phyloP scores from a whole-genome alignment of 2,888 invertebrate species.

The Leucozona laternaria region DNA sequence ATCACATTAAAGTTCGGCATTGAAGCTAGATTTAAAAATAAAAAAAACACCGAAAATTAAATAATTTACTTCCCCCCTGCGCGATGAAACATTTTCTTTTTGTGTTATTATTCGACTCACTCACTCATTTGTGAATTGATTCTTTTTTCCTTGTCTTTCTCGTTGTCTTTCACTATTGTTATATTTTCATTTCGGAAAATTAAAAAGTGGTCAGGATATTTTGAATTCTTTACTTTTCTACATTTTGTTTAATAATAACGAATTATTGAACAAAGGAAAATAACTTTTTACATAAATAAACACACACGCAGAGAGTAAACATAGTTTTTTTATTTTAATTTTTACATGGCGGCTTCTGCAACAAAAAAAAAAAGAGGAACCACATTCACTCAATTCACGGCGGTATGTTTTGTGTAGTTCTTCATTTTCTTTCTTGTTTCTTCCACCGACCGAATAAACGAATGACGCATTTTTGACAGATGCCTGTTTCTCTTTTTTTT shows the following conservation, averaged over 20 bases:
- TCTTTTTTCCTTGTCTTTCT: conserved; percentile 32
- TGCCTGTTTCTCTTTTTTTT: conserved; percentile 53
- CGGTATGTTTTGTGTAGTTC: conserved; percentile 30
- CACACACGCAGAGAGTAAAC: neutral
- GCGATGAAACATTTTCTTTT: conserved; percentile 20
- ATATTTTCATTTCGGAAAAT: conserved; percentile 19
- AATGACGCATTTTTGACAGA: conserved; percentile 76
- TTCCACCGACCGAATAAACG: conserved; percentile 40
- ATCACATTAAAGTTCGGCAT: conserved; percentile 39
- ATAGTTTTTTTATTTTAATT: conserved; percentile 37
- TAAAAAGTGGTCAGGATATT: neutral
- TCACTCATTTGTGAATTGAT: neutral
- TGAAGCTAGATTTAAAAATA: neutral
- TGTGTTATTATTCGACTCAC: neutral
- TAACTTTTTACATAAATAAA: conserved; percentile 27
- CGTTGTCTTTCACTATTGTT: conserved; percentile 37
- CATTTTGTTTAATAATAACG: conserved; percentile 26
- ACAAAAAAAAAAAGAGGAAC: conserved; percentile 6
- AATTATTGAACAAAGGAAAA: conserved; percentile 7
- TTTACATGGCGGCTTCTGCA: conserved; percentile 53
- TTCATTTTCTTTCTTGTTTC: conserved; percentile 9
- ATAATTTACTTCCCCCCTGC: conserved; percentile 10
- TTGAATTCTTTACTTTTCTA: neutral
- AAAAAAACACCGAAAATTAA: conserved; percentile 8
- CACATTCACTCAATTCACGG: conserved; percentile 11